Evolutionary conservation across 2,888 invertebrate genomes (phyloP).

Genomic region (Hypercompe scribonia): DNA sequence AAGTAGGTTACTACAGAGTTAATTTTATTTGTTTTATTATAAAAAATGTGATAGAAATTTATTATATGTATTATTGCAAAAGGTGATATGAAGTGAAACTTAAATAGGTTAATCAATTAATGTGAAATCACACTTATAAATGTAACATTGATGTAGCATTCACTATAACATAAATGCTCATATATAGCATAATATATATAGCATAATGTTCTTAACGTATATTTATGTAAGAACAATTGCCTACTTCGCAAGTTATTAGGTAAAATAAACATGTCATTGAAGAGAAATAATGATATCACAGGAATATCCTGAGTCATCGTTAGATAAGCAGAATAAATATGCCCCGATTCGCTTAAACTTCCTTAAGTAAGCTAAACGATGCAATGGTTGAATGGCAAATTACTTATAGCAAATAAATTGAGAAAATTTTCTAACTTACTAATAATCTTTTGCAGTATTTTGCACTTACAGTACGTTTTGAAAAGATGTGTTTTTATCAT

Average conservation of each 20-base stretch:
- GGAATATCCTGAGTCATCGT: conserved; percentile 35
- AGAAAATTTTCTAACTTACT: neutral
- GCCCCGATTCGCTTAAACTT: conserved; percentile 7
- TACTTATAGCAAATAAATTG: neutral
- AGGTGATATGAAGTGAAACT: no score
- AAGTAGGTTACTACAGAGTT: no score
- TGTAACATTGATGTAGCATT: no score
- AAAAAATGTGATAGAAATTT: no score
- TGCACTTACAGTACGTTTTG: neutral
- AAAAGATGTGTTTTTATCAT: neutral
- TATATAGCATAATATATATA: no score
- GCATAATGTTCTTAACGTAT: no score
- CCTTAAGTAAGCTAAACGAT: conserved; percentile 3
- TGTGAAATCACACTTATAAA: no score
- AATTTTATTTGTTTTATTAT: no score
- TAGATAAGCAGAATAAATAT: conserved; percentile 36
- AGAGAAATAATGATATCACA: conserved; percentile 43
- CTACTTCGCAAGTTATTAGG: conserved; percentile 23
- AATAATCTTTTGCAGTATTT: neutral
- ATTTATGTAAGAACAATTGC: conserved; percentile 6
- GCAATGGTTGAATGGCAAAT: conserved; percentile 15
- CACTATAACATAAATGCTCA: no score
- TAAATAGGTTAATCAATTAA: no score
- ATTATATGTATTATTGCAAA: no score
- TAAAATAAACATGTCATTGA: conserved; percentile 25